phyloP scores from a whole-genome alignment of 1,140 invertebrate genomes.

The Adoxophyes honmai region DNA sequence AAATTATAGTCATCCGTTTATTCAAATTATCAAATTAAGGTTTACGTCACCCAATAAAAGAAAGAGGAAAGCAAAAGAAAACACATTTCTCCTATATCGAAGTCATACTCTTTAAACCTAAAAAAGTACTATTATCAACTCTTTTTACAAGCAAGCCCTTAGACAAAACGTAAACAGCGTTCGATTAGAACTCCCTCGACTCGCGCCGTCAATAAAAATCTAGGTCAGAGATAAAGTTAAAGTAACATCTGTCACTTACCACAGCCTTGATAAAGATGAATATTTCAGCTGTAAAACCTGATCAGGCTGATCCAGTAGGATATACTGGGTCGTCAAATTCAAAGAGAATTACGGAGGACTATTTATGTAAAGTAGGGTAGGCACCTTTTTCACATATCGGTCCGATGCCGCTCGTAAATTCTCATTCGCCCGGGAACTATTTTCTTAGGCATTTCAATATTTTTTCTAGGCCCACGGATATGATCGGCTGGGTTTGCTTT shows the following conservation, averaged over 20 bases:
- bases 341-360: slow-evolving; percentile 30
- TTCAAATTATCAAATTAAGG: too few relatives aligned
- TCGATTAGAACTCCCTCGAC: too few relatives aligned
- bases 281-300: slow-evolving; percentile 1
- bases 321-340: slow-evolving; percentile 31
- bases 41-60: too few relatives aligned
- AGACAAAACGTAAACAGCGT: too few relatives aligned
- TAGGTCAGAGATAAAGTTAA: not conserved
- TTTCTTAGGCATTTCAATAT: slow-evolving; percentile 8
- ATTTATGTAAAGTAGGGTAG: slow-evolving; percentile 36
- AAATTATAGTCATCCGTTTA: too few relatives aligned
- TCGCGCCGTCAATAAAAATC: not conserved
- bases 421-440: slow-evolving; percentile 14
- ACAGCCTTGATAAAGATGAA: slow-evolving; percentile 13
- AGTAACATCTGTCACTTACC: slow-evolving; percentile 7
- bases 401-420: slow-evolving; percentile 11
- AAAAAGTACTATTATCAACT: too few relatives aligned
- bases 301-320: slow-evolving; percentile 11
- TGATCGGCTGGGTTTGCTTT: not conserved
- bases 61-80: too few relatives aligned
- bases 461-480: slow-evolving; percentile 3
- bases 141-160: too few relatives aligned
- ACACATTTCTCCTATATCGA: too few relatives aligned
- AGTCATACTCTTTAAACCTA: too few relatives aligned
- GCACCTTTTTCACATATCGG: slow-evolving; percentile 27